Conservation (phyloP, 1,140 invertebrate species). For the Drosophila navojoa region DNA sequence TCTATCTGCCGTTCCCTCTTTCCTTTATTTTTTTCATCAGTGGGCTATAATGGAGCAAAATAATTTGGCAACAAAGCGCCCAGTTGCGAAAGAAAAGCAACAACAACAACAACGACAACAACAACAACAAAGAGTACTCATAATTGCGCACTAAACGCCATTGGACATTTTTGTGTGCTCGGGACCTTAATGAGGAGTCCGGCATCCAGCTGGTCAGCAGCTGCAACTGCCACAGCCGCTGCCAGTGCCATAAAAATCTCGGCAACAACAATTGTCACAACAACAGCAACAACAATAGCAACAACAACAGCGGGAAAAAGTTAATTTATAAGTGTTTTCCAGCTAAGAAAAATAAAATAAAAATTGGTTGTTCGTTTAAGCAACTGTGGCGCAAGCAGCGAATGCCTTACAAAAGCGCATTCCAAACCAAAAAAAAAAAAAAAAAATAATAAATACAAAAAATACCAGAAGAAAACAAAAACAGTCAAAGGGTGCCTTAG, state of each 20-base stretch:
- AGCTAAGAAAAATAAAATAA: slow-evolving; percentile 7
- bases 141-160: slow-evolving; percentile 78
- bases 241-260: slow-evolving; percentile 34
- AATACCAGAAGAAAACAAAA: background rate
- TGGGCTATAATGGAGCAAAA: slow-evolving; percentile 30
- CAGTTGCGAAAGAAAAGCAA: slow-evolving; percentile 28
- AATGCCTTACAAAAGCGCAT: slow-evolving; percentile 7
- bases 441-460: too few species aligned
- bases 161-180: slow-evolving; percentile 71
- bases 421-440: background rate
- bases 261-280: slow-evolving; percentile 27
- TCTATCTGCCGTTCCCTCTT: background rate
- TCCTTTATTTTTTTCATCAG: background rate
- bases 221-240: slow-evolving; percentile 25
- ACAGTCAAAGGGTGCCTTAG: background rate
- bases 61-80: slow-evolving; percentile 28
- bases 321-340: slow-evolving; percentile 45
- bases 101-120: slow-evolving; percentile 10
- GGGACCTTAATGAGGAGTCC: slow-evolving; percentile 44
- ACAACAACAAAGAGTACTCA: slow-evolving; percentile 47
- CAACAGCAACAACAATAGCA: slow-evolving; percentile 19
- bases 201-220: slow-evolving; percentile 36
- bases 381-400: slow-evolving; percentile 9
- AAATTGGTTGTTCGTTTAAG: slow-evolving; percentile 30
- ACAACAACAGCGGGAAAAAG: slow-evolving; percentile 20